phyloP scores from a whole-genome alignment of 23 tunicate species.

The Aplidium turbinatum region DNA sequence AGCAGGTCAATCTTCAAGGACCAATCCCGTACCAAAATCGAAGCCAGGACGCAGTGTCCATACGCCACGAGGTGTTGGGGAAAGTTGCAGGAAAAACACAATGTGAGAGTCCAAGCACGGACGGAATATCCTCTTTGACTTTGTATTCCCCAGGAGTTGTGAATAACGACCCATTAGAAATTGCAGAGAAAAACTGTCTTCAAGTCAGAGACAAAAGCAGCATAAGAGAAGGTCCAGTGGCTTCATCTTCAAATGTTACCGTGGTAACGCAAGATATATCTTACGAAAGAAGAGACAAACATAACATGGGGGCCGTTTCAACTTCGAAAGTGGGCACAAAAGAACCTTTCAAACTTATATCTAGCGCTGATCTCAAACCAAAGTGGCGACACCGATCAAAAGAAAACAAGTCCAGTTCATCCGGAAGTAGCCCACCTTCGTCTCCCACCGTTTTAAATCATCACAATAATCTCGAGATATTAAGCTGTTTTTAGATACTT shows the following conservation, averaged over 20 bases:
- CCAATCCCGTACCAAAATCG: slow-evolving; percentile 12
- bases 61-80: no score
- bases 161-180: slow-evolving; percentile 40
- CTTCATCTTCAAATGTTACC: no score
- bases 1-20: slow-evolving; percentile 21
- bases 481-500: background rate
- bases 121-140: slow-evolving; percentile 52
- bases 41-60: background rate
- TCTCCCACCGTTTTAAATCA: background rate
- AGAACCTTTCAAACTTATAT: slow-evolving; percentile 49
- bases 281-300: no score
- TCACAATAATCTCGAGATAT: background rate
- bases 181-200: slow-evolving; percentile 20
- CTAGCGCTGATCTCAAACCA: slow-evolving; percentile 43
- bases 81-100: background rate
- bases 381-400: slow-evolving; percentile 50
- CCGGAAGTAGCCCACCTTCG: background rate
- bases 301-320: slow-evolving; percentile 5
- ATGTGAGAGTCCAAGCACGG: slow-evolving; percentile 50
- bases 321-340: slow-evolving; percentile 15
- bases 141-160: slow-evolving; percentile 61
- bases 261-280: background rate
- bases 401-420: background rate
- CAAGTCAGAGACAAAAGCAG: background rate
- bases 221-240: background rate